Evolutionary conservation across 92 coral and sea anemone species (phyloP).

Genomic region (Phenganax stokvisi): DNA sequence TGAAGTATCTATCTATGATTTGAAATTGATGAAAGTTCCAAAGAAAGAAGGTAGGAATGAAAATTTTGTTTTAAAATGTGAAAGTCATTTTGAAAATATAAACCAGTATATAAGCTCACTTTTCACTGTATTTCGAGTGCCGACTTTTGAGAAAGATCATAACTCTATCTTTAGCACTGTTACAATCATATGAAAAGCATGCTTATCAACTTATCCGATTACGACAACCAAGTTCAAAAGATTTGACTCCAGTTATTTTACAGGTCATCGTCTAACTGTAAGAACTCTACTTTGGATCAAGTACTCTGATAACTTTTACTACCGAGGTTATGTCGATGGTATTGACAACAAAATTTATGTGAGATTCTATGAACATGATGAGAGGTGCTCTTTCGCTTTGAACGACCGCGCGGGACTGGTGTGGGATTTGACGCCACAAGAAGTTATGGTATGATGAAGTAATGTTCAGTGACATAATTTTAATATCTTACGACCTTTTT

Average conservation of each 20-base stretch:
- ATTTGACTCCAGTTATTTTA: background rate
- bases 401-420: conserved; percentile 62
- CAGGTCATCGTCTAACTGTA: conserved; percentile 51
- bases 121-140: background rate
- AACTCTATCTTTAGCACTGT: too few relatives aligned
- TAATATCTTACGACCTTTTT: background rate
- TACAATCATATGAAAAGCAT: too few relatives aligned
- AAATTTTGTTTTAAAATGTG: background rate
- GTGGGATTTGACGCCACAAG: conserved; percentile 17
- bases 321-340: conserved; percentile 72
- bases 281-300: conserved; percentile 84
- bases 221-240: too few relatives aligned
- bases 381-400: conserved; percentile 61
- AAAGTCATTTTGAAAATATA: background rate
- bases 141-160: too few relatives aligned
- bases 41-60: conserved; percentile 62
- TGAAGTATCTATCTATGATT: conserved; percentile 43
- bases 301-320: conserved; percentile 58
- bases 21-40: conserved; percentile 59
- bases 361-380: conserved; percentile 75
- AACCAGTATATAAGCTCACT: background rate
- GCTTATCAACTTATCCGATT: too few relatives aligned
- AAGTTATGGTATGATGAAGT: conserved; percentile 10
- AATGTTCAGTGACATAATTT: background rate
- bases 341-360: conserved; percentile 83